Percentiles rank a stretch among this genome's conserved stretches.
These are phyloP conservation scores for Eucera pruinosa DNA, from an alignment of 2,888 invertebrate species.

Conservation along the genomic window DNA sequence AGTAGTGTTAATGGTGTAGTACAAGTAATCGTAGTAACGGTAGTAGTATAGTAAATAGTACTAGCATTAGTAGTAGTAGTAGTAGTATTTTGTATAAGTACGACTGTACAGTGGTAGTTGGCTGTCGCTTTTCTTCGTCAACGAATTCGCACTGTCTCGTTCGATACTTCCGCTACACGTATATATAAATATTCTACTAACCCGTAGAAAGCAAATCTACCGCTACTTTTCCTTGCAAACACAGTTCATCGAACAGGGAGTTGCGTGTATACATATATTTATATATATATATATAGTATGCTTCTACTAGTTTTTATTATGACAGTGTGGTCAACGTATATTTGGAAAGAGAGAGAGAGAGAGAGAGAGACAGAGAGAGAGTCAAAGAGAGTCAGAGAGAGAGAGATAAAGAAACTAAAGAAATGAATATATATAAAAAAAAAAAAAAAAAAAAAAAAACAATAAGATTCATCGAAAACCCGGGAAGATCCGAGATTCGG, in stretches of 20 bases:
- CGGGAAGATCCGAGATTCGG: neutral
- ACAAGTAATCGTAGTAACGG: conserved; percentile 53
- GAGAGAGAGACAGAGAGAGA: neutral
- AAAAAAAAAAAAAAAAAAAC: no score
- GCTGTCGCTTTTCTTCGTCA: conserved; percentile 63
- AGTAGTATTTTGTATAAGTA: conserved; percentile 52
- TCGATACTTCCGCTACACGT: conserved; percentile 15
- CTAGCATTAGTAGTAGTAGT: conserved; percentile 62
- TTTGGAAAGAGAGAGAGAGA: neutral
- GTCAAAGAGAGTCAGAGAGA: neutral
- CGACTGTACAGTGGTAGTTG: conserved; percentile 69
- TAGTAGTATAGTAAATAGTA: conserved; percentile 62
- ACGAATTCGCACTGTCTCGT: conserved; percentile 35
- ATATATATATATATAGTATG: no score
- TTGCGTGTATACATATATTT: conserved; percentile 56
- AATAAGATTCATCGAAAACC: no score
- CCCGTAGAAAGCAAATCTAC: conserved; percentile 26
- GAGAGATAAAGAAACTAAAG: neutral
- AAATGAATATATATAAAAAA: no score
- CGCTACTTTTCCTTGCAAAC: conserved; percentile 36
- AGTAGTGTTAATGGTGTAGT: conserved; percentile 51
- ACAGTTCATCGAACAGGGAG: conserved; percentile 51
- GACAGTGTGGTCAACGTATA: conserved; percentile 27
- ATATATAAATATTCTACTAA: neutral
- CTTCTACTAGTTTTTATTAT: conserved; percentile 22